These are phyloP conservation scores for Meles meles DNA, from an alignment of 2,113 vertebrate genomes.

Conservation along the genomic window DNA sequence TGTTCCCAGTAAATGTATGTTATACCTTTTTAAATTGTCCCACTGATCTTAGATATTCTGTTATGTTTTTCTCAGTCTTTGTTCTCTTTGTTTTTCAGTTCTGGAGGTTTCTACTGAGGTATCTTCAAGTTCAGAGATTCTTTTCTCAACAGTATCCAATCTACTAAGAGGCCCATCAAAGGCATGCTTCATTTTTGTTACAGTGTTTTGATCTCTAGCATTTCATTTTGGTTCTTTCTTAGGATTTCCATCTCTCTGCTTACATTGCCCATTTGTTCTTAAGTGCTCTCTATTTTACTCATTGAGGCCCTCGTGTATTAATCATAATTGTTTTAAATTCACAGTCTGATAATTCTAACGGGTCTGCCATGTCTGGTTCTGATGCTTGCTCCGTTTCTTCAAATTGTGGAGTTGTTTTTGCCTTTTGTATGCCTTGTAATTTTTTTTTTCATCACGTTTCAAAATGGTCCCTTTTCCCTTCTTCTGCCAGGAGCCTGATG, in stretches of 20 bases:
- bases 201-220: neutral
- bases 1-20: neutral
- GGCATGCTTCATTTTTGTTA: neutral
- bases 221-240: neutral
- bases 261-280: neutral
- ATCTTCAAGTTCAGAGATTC: neutral
- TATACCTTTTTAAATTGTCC: neutral
- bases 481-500: neutral
- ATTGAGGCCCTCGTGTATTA: neutral
- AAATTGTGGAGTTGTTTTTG: neutral
- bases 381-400: neutral
- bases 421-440: neutral
- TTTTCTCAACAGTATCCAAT: neutral
- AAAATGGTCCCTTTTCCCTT: neutral
- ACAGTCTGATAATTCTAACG: neutral
- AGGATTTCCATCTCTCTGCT: neutral
- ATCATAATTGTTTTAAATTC: neutral
- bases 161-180: neutral
- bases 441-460: neutral
- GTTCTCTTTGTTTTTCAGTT: neutral
- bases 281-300: neutral
- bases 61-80: neutral
- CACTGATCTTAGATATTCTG: neutral
- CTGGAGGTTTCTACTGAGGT: neutral
- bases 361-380: neutral